Percentiles rank a stretch among this genome's conserved stretches.
phyloP scores from a whole-genome alignment of 2,113 vertebrate genomes.

The Mionectes macconnelli region DNA sequence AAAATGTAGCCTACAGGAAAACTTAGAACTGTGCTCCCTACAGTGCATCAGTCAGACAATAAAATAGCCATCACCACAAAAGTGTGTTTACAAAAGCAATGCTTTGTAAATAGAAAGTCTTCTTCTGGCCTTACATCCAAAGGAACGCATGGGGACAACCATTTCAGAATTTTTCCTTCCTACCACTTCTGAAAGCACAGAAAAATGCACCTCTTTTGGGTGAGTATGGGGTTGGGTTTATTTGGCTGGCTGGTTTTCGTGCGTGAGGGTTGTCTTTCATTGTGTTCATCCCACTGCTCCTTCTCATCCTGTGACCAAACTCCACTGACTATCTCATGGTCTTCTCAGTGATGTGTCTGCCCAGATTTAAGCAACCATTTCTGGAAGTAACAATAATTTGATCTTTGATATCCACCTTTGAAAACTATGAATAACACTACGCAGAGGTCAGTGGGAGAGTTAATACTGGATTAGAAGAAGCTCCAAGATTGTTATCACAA shows the following conservation, averaged over 20 bases:
- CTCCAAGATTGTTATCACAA: background rate
- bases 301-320: background rate
- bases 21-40: background rate
- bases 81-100: slow-evolving; percentile 32
- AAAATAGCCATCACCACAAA: slow-evolving; percentile 27
- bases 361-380: background rate
- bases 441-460: background rate
- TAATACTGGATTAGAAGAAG: background rate
- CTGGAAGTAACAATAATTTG: background rate
- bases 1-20: slow-evolving; percentile 46
- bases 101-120: background rate
- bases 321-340: background rate
- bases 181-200: background rate
- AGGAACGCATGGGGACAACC: background rate
- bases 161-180: background rate
- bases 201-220: accelerated
- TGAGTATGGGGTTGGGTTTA: background rate
- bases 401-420: background rate
- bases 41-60: slow-evolving; percentile 38
- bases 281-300: background rate
- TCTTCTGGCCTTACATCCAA: background rate
- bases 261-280: background rate
- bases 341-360: background rate
- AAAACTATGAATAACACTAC: background rate
- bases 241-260: background rate